A percentile compares a stretch with the other conserved stretches of the same genome.
phyloP scores from a whole-genome alignment of 2,888 invertebrate species.

The Dolichopus griseipennis region DNA sequence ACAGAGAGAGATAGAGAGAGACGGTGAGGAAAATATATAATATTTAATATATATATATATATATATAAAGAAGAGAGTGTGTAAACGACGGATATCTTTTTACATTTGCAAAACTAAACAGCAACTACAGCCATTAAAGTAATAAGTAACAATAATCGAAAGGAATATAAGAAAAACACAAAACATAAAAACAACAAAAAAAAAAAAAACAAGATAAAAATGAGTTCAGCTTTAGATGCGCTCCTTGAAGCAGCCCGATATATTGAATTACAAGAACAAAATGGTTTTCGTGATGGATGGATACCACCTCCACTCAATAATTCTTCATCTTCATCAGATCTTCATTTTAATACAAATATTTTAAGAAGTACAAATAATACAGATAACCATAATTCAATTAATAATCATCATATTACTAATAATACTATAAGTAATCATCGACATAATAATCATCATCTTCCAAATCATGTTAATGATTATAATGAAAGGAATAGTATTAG shows the following conservation, averaged over 20 bases:
- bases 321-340: constrained; percentile 2
- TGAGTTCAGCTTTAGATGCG: constrained; percentile 34
- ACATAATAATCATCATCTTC: constrained; percentile 5
- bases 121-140: too few relatives aligned
- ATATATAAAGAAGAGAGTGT: background rate
- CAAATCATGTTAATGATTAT: background rate
- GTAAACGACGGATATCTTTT: too few relatives aligned
- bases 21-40: too few relatives aligned
- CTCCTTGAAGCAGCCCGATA: constrained; percentile 39
- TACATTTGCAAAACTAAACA: too few relatives aligned
- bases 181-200: background rate
- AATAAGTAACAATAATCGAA: background rate
- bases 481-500: background rate
- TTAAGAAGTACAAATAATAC: background rate
- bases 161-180: background rate
- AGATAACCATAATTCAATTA: background rate
- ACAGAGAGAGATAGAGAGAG: background rate
- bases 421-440: background rate
- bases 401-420: background rate
- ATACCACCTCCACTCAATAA: constrained; percentile 10
- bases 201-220: constrained; percentile 17
- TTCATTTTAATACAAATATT: background rate
- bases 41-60: too few relatives aligned
- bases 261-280: constrained; percentile 38
- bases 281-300: constrained; percentile 8